A percentile compares a stretch with the other conserved stretches of the same genome.
Evolutionary conservation across 2,797 vertebrate genomes (phyloP).

Genomic region (Lerista edwardsae): DNA sequence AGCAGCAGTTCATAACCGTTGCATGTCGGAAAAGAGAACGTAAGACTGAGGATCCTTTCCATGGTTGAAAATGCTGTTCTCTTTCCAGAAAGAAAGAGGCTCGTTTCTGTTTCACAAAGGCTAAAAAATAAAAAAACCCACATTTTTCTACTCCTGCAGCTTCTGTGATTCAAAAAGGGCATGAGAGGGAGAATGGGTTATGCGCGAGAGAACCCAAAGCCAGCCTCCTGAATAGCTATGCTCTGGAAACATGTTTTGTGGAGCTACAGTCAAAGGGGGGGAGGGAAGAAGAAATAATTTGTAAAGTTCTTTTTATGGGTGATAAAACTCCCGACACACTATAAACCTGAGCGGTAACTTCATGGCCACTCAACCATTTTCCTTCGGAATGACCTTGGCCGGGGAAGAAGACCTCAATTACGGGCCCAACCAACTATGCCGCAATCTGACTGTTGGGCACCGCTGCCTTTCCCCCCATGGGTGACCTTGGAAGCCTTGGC

Average conservation of each 20-base stretch:
- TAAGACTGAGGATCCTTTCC: background rate
- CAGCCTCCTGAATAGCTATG: background rate
- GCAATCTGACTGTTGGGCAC: slow-evolving; percentile 28
- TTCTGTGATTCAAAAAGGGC: background rate
- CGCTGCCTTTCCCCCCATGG: background rate
- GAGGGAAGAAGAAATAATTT: background rate
- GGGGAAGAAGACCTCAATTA: slow-evolving; percentile 64
- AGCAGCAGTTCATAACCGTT: background rate
- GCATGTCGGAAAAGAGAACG: background rate
- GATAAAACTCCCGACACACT: slow-evolving; percentile 63
- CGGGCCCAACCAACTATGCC: slow-evolving; percentile 61
- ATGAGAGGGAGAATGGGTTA: background rate
- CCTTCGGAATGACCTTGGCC: slow-evolving; percentile 63
- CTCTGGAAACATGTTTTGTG: slow-evolving; percentile 1
- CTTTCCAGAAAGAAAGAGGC: background rate
- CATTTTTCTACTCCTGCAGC: background rate
- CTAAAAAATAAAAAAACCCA: background rate
- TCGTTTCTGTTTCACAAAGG: background rate
- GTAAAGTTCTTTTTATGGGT: slow-evolving; percentile 54
- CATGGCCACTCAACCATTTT: slow-evolving; percentile 47
- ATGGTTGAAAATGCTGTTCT: too few species aligned
- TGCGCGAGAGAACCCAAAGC: background rate
- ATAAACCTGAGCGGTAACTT: slow-evolving; percentile 38
- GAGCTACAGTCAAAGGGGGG: background rate
- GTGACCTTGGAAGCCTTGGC: slow-evolving; percentile 31